These are phyloP conservation scores for Eunapius fragilis DNA, from an alignment of 37 sponge, comb jelly and placozoan genomes.

Conservation along the genomic window DNA sequence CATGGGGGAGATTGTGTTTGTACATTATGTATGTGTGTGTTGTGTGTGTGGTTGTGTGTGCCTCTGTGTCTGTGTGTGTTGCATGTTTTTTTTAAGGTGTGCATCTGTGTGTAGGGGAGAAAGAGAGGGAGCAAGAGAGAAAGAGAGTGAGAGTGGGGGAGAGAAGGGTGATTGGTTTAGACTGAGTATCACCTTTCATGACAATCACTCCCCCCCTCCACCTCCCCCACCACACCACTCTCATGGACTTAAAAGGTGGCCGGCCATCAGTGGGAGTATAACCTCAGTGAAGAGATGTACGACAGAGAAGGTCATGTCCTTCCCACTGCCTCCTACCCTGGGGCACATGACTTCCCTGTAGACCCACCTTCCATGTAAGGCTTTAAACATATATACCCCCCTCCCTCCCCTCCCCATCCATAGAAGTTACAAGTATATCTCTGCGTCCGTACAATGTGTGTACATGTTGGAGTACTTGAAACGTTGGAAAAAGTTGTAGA, in stretches of 20 bases:
- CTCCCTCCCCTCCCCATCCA: neutral
- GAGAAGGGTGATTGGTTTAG: neutral
- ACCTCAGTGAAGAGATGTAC: conserved; percentile 46
- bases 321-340: conserved; percentile 27
- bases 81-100: too few species aligned
- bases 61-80: too few species aligned
- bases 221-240: too few species aligned
- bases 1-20: too few species aligned
- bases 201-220: too few species aligned
- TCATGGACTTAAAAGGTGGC: conserved; percentile 11
- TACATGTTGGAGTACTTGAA: too few species aligned
- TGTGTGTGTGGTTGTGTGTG: too few species aligned
- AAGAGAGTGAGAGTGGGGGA: neutral
- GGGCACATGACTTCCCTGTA: conserved; percentile 16
- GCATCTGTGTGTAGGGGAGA: too few species aligned
- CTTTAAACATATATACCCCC: neutral
- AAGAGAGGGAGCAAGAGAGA: neutral
- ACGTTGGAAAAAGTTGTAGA: too few species aligned
- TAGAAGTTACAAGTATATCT: too few species aligned
- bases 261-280: conserved; percentile 66
- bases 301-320: conserved; percentile 59
- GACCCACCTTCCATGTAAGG: neutral
- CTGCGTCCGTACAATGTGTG: too few species aligned
- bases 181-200: neutral
- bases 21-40: too few species aligned